Base-by-base conservation (phyloP, 2,797 vertebrate genomes). In the Gallirallus australis region DNA sequence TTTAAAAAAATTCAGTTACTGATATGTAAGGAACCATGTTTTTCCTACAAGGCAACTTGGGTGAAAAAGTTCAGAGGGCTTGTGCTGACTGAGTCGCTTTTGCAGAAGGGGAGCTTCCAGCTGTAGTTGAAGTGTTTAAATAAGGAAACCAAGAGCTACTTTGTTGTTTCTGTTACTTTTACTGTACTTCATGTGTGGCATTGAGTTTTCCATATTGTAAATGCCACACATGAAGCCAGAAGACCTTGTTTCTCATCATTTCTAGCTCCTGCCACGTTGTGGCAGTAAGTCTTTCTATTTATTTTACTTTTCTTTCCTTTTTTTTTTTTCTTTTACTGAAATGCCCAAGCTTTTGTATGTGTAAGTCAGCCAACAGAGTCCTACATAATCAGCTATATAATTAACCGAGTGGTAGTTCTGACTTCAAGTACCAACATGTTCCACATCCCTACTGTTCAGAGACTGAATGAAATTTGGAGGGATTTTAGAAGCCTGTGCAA, bases 121-220 rank as follows among this genome's bases (percentile, higher is more conserved):
- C 94, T 96, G 94, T 94, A 96, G 93, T 33, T 80, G 86, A 96
- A 94, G 94, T 97, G 94, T 97, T 98, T 97, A 97, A 97, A 97
- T 92, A 96, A 96, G 97, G 97, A 97, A 98, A 97, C 96, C 97
- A 91, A 97, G 92, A 72, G 35, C 95, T 91, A 59, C 90, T 97
- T 96, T 94, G 88, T 96, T 96, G 65, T 95, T 96, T 96, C 88
- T 96, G 91, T 90, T 61, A 54, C 96, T 96, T 94, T 95, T 86
- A 65, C 96, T 93, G 73, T 95, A 89, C 97, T 97, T 94, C 96
- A 96, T 97, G 97, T 98, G 97, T 97, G 97, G 97, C 94, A 95
- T 94, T 96, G 94, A 87, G 68, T 96, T 83, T 95, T 93, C 82
- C 86, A 94, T 93, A 90, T 94, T 89, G 79, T 69, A 90, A 94